Percentiles rank a stretch among this genome's conserved stretches.
Conservation (phyloP, 2,113 vertebrate genomes). For the Nanorana parkeri region DNA sequence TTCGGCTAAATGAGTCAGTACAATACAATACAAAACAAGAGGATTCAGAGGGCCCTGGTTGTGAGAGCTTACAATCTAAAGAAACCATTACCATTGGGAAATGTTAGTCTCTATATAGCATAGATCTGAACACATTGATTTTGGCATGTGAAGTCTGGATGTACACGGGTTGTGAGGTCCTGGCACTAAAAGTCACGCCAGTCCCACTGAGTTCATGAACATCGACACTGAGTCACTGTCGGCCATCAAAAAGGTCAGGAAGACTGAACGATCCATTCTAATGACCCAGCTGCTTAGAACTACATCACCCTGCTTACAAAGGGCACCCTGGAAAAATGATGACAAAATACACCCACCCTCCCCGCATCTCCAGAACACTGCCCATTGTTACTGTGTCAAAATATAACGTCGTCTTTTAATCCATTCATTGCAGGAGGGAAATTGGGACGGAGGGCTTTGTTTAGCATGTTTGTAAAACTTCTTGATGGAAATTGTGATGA, state of each 20-base stretch:
- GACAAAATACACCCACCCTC: slow-evolving; percentile 28
- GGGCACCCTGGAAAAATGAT: slow-evolving; percentile 38
- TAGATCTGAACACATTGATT: neutral
- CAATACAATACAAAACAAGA: too few species aligned
- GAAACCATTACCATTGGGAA: too few species aligned
- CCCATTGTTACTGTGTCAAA: slow-evolving; percentile 19
- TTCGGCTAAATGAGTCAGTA: too few species aligned
- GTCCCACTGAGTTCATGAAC: neutral
- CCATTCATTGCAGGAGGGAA: neutral
- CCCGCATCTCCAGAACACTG: slow-evolving; percentile 7
- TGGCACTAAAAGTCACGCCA: neutral
- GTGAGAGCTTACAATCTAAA: too few species aligned
- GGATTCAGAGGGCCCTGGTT: too few species aligned
- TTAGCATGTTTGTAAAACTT: neutral
- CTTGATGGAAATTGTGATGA: too few species aligned
- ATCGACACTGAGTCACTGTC: slow-evolving; percentile 25
- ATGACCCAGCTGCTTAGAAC: slow-evolving; percentile 6
- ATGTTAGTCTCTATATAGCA: too few species aligned
- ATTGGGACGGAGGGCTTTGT: neutral
- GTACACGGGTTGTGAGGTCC: neutral
- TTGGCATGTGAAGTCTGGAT: neutral
- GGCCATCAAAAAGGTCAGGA: slow-evolving; percentile 1
- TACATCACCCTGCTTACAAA: slow-evolving; percentile 16
- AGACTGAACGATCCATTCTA: slow-evolving; percentile 24
- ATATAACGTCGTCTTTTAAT: neutral